Evolutionary conservation across 2,113 vertebrate genomes (phyloP), one percentile per base, ranked within the genome.

Genomic region (Thamnaconus septentrionalis): DNA sequence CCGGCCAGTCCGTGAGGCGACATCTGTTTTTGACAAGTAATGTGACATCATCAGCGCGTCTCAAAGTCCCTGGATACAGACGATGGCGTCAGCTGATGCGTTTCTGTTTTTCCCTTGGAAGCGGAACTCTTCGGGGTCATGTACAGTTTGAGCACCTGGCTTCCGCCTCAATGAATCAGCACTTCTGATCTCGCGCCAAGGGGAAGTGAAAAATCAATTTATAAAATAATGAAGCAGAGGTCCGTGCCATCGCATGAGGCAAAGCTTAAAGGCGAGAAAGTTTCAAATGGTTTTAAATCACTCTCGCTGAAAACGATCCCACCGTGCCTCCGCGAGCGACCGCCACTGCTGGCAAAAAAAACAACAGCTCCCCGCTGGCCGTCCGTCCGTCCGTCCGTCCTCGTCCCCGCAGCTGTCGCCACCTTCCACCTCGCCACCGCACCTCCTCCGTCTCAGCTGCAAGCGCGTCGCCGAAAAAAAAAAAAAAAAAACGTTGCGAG

Each of bases 321-420:
- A 57, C 71, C 59, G 61, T 69, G 56, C 64, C 50, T 71, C 59
- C 53, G 53, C 69, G 58, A 61, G 69, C 65, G 68, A 47, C 53
- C 55, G 72, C 48, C 48, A n/a, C 48, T 9, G 48, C 9, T 31
- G 2, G 18, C 75, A 68, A 83, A 52, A 62, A 74, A 80, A 80
- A 74, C 74, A 82, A 73, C 71, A 18, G 59, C 78, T 83, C 68
- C 78, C 62, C 72, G 79, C 84, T 82, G 88, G 81, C 82, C 67
- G 79, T 81, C 66, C 63, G 73, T 64, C 68, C 75, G 73, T 83
- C 69, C 85, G 80, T 89, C 90, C 87, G 87, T 91, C 86, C 84
- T 83, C 61, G 78, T 69, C 46, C 75, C 79, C 69, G 72, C 80
- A 80, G 71, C 77, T 68, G 59, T 69, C 44, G 59, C 61, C 61